phyloP scores from a whole-genome alignment of 2,113 vertebrate species.

The Tragulus kanchil region DNA sequence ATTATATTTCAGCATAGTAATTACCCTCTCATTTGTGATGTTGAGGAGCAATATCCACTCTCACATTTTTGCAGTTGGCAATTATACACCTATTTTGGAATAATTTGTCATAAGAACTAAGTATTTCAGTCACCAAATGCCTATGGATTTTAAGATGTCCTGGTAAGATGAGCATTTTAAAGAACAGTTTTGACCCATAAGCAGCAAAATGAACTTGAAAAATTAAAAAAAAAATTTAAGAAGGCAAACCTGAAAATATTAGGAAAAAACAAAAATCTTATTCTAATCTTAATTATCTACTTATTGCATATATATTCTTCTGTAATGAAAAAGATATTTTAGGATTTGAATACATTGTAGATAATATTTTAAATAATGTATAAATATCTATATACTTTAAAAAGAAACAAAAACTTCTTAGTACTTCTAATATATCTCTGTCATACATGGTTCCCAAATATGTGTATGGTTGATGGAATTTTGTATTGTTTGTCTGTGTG shows the following conservation, averaged over 20 bases:
- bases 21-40: background rate
- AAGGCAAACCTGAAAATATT: constrained; percentile 14
- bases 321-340: background rate
- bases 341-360: background rate
- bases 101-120: constrained; percentile 12
- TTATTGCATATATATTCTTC: background rate
- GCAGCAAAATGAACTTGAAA: background rate
- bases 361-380: background rate
- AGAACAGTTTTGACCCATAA: constrained; percentile 33
- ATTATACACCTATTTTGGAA: background rate
- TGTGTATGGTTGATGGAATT: background rate
- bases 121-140: background rate
- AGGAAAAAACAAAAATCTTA: background rate
- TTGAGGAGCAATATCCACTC: background rate
- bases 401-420: background rate
- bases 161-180: background rate
- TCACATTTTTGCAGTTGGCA: constrained; percentile 28
- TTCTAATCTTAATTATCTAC: background rate
- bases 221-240: background rate
- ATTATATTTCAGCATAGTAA: constrained; percentile 54
- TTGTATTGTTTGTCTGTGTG: background rate
- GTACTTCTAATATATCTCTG: background rate
- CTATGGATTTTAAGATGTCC: constrained; percentile 22
- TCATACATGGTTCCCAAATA: background rate
- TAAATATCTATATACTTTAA: background rate